Conservation (phyloP, 2,113 vertebrate species). For the Calidris pugnax region DNA sequence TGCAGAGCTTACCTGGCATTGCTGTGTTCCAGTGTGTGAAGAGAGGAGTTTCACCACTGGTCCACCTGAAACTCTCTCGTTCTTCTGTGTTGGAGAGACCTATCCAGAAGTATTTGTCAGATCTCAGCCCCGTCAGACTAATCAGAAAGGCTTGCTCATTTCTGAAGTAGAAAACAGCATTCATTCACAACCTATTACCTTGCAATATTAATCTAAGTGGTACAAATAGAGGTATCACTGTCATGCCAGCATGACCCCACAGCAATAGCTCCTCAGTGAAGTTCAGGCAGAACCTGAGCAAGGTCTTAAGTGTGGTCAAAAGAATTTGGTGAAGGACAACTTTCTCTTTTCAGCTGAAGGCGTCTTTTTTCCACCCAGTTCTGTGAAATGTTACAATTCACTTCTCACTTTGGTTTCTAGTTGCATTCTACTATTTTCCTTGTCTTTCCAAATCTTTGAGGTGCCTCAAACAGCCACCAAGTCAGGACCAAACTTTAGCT, state of each 20-base stretch:
- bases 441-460: not conserved
- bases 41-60: constrained; percentile 65
- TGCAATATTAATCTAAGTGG: not conserved
- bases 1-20: constrained; percentile 84
- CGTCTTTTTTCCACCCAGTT: not conserved
- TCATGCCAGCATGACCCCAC: not conserved
- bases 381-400: not conserved
- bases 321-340: not conserved
- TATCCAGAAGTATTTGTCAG: constrained; percentile 90
- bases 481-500: not conserved
- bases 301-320: not conserved
- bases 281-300: not conserved
- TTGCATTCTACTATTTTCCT: not conserved
- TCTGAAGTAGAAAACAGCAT: constrained; percentile 60
- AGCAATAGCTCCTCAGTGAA: not conserved
- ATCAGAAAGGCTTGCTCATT: constrained; percentile 90
- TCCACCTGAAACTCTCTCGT: constrained; percentile 80
- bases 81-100: constrained; percentile 80
- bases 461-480: not conserved
- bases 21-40: constrained; percentile 89
- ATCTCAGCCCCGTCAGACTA: constrained; percentile 83
- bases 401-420: not conserved
- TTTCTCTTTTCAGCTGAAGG: not conserved
- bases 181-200: not conserved
- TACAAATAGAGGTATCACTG: not conserved